Base-by-base conservation (phyloP, 1,140 invertebrate genomes). In the Vanessa tameamea region DNA sequence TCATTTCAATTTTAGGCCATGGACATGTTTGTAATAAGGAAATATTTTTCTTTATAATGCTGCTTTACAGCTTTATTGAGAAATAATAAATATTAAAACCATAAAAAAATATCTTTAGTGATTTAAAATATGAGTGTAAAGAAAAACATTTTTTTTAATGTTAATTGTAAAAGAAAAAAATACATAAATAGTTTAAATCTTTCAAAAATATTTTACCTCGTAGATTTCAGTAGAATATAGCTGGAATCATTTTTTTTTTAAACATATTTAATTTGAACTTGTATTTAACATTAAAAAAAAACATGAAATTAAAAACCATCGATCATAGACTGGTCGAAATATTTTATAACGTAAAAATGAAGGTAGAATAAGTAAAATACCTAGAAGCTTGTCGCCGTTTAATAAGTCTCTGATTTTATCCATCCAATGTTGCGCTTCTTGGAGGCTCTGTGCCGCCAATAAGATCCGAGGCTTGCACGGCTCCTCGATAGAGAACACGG, bases 341-440 rank as follows among this genome's bases (percentile, higher is more conserved):
- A 47, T 55, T 15, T 53, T 51, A 74, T 55, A 69, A 69, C 14
- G 3, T 26, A 66, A 79, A 74, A 81, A 67, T 81, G 85, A 80
- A 85, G 84, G 85, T 88, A 87, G 84, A 43, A 61, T 15, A 61
- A 61, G 15, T 87, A 63, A 9, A 6, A 5, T 43, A 91, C 89
- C 87, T 12, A 87, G 72, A 48, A 87, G 73, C 74, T 87, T 89
- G 61, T 81, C 86, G 16, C 78, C 83, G 50, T 82, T 85, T 16
- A 92, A 57, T 50, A 92, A 79, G 61, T 81, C 75, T 43, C 81
- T 80, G 47, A 92, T 92, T 74, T 92, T 92, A 59, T 89, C 88
- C 89, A 92, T 92, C 90, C 90, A 92, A 16, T 82, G 61, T 31
- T 91, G 85, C 16, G 89, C 83, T 59, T 92, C 90, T 37, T 87